Evolutionary conservation across 2,888 invertebrate species (phyloP), one percentile per base, ranked within the genome.

Genomic region (Euclidia mi): DNA sequence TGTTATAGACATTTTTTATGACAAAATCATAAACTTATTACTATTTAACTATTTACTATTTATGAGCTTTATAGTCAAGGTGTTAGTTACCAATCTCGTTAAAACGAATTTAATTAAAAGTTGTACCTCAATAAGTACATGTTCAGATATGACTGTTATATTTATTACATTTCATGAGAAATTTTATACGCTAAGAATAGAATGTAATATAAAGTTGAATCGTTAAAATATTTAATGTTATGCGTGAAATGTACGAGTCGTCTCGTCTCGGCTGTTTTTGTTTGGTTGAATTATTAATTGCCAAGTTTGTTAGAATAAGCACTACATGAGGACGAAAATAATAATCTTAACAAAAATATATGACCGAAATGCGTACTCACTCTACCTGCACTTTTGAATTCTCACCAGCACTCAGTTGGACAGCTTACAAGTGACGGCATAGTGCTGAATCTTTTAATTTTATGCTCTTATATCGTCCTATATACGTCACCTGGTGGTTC

Each of bases 11-110:
- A 76, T 73, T 81, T 80, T 84, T 87, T 81, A 84, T 78, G 68
- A 73, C 76, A 40, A 71, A 76, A 79, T 71, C 80, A 80, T 84
- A 79, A 85, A 83, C 62, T 82, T n/a, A n/a, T n/a, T n/a, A n/a
- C n/a, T n/a, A n/a, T n/a, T n/a, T n/a, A n/a, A n/a, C n/a, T n/a
- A n/a, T n/a, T n/a, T n/a, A n/a, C n/a, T n/a, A n/a, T 87, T 87
- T 83, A 89, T 76, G 86, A 75, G 71, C 40, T n/a, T 46, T 56
- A 49, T 75, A 79, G 76, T 51, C 47, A 25, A 14, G 45, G 73
- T 75, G 81, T 58, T 56, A 3, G 71, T 58, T 70, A 49, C 57
- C 52, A 11, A 53, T 51, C 35, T 60, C 58, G 47, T 71, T 49
- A 45, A 50, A 43, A 41, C 7, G 18, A n/a, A 49, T 37, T 52